phyloP scores from a whole-genome alignment of 2,797 vertebrate species.

The Chiroxiphia lanceolata region DNA sequence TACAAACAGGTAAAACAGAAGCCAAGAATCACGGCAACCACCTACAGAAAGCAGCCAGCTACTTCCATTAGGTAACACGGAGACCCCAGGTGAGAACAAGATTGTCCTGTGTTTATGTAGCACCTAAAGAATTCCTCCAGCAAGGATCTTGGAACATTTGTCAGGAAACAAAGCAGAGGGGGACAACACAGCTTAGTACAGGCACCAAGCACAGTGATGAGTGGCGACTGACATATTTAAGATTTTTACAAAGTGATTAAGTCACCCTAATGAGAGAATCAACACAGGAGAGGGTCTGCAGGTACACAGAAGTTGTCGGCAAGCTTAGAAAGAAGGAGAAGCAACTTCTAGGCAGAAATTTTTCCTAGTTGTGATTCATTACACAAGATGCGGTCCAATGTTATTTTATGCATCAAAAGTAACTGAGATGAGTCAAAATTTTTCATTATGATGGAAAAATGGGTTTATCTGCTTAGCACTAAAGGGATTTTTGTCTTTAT shows the following conservation, averaged over 20 bases:
- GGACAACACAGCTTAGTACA: background rate
- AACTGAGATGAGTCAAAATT: background rate
- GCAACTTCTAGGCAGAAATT: background rate
- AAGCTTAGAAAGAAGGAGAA: background rate
- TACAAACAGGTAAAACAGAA: background rate
- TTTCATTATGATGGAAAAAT: background rate
- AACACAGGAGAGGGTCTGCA: background rate
- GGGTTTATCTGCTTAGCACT: background rate
- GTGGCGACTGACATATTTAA: fast-evolving
- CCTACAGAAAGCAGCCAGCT: background rate
- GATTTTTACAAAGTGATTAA: background rate
- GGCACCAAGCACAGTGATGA: background rate
- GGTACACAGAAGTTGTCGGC: too few relatives aligned
- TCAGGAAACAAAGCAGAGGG: background rate
- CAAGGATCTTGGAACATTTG: background rate
- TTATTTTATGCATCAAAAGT: background rate
- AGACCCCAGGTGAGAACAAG: background rate
- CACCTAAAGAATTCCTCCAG: background rate
- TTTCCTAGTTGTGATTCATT: background rate
- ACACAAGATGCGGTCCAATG: background rate
- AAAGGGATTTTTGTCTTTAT: background rate
- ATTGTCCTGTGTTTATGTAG: background rate
- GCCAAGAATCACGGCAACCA: background rate
- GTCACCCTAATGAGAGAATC: background rate
- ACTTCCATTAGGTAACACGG: too few relatives aligned